Conservation (phyloP, 2,113 vertebrate species). For the Neolamprologus hecqui region DNA sequence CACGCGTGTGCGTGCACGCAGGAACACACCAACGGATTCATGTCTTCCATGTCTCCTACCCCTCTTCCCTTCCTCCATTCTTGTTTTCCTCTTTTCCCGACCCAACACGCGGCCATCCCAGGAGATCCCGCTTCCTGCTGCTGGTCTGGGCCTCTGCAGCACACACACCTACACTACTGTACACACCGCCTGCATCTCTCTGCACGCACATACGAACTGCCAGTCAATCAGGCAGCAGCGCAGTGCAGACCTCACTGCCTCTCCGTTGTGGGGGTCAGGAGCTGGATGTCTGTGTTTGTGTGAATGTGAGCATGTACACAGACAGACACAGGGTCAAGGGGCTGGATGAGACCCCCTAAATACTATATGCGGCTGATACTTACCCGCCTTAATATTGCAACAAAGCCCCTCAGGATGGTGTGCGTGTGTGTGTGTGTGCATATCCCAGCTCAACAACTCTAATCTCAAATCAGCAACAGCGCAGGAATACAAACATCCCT, state of each 20-base stretch:
- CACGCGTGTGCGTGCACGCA: background rate
- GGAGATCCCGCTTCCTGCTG: constrained; percentile 45
- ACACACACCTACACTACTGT: background rate
- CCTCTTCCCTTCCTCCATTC: constrained; percentile 21
- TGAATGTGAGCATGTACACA: background rate
- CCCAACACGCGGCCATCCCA: constrained; percentile 46
- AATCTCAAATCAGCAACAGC: constrained; percentile 10
- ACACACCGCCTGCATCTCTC: constrained; percentile 3
- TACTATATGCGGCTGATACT: constrained; percentile 45
- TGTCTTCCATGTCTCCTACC: constrained; percentile 21
- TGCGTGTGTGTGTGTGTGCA: background rate
- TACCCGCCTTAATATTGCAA: constrained; percentile 35
- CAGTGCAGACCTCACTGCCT: constrained; percentile 28
- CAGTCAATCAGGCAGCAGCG: constrained; percentile 49
- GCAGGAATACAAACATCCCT: constrained; percentile 14
- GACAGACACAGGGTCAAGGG: constrained; percentile 31
- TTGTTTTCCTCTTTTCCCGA: constrained; percentile 53
- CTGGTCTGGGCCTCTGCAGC: constrained; percentile 14
- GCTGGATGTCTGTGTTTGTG: constrained; percentile 5
- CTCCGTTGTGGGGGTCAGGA: constrained; percentile 27
- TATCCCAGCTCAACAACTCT: background rate
- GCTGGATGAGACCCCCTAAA: constrained; percentile 35
- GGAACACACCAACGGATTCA: background rate
- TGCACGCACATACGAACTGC: constrained; percentile 37
- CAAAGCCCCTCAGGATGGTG: constrained; percentile 1